Evolutionary conservation across 53 echinoderm and acorn worm genomes (phyloP).

Genomic region (Luidia sarsii): DNA sequence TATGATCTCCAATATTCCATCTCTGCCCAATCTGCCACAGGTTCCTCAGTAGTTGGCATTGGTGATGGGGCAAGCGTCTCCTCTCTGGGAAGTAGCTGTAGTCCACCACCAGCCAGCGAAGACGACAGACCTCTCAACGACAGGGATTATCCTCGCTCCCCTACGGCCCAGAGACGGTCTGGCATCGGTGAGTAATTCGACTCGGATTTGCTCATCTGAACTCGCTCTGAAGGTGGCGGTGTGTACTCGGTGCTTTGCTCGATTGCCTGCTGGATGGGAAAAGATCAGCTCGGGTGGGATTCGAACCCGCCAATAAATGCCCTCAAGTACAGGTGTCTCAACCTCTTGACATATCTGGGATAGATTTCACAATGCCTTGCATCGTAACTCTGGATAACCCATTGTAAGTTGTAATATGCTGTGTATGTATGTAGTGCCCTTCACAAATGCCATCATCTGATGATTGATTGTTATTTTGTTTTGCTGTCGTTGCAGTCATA

Average conservation of each 20-base stretch:
- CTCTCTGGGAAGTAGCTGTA: constrained; percentile 92
- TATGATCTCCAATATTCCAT: neutral
- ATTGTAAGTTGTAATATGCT: no score
- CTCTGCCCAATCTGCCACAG: constrained; percentile 16
- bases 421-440: no score
- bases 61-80: constrained; percentile 95
- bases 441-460: no score
- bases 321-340: no score
- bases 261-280: no score
- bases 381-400: no score
- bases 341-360: no score
- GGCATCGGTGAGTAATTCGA: constrained; percentile 74
- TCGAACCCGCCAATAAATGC: no score
- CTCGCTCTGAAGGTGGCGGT: no score
- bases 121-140: constrained; percentile 45
- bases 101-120: constrained; percentile 74
- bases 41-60: constrained; percentile 63
- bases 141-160: constrained; percentile 61
- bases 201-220: neutral
- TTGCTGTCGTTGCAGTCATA: constrained; percentile 52
- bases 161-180: constrained; percentile 79
- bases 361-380: no score
- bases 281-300: no score
- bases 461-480: neutral
- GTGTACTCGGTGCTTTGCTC: no score